A percentile compares a stretch with the other conserved stretches of the same genome.
phyloP scores from a whole-genome alignment of 2,113 vertebrate genomes.

The Antechinus stuartii region DNA sequence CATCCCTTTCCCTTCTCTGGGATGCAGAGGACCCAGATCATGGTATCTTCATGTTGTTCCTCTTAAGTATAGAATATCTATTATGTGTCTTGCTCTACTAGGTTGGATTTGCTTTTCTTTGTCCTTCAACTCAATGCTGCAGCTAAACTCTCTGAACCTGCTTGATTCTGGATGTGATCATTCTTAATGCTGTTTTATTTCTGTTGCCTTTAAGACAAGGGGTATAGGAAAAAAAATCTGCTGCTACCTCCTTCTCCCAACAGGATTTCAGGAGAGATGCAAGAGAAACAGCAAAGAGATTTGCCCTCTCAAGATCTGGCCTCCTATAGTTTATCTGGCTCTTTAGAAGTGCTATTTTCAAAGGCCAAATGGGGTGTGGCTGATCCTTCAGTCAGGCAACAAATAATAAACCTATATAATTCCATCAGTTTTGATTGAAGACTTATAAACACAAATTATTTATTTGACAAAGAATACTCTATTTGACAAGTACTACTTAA shows the following conservation, averaged over 20 bases:
- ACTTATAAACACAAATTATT: neutral
- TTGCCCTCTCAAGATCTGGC: neutral
- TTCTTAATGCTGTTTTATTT: neutral
- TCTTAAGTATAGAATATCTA: neutral
- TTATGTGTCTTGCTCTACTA: neutral
- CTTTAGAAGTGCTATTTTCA: neutral
- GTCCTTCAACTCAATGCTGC: neutral
- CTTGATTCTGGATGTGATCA: neutral
- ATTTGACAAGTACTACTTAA: neutral
- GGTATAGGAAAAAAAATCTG: neutral
- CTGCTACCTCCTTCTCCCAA: neutral
- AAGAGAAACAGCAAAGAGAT: neutral
- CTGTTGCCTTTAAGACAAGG: neutral
- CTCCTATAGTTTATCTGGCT: neutral
- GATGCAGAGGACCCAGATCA: neutral
- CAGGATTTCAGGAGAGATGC: neutral
- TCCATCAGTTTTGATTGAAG: neutral
- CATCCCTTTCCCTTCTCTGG: neutral
- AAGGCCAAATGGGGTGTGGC: neutral
- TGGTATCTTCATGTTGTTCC: neutral
- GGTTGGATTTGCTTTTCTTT: neutral
- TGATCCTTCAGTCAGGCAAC: neutral
- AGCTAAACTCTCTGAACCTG: neutral
- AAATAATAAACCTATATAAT: neutral
- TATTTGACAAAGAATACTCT: neutral